Evolutionary conservation across 1,140 invertebrate species (phyloP).

Genomic region (Rhopalosiphum padi): DNA sequence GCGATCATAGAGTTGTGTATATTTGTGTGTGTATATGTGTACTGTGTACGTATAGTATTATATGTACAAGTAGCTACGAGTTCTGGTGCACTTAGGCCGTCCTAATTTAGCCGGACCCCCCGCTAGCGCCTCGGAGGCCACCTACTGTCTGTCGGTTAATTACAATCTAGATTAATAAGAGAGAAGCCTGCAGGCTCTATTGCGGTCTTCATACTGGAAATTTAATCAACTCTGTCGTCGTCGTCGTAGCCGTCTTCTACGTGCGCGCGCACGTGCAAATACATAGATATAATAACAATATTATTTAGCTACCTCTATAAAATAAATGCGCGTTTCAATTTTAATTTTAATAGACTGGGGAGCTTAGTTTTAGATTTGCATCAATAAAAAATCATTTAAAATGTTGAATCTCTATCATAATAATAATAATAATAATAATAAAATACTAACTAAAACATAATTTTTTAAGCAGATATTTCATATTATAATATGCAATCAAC

Average conservation of each 20-base stretch:
- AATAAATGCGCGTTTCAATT: background rate
- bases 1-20: background rate
- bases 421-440: no score
- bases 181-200: conserved; percentile 22
- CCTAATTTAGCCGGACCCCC: conserved; percentile 56
- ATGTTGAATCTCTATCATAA: no score
- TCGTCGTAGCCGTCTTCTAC: background rate
- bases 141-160: conserved; percentile 57
- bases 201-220: conserved; percentile 41
- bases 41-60: background rate
- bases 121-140: conserved; percentile 29
- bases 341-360: background rate
- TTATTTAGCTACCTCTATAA: no score
- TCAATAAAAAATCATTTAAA: background rate
- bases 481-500: no score
- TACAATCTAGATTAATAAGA: conserved; percentile 57
- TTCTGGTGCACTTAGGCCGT: conserved; percentile 50
- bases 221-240: conserved; percentile 48
- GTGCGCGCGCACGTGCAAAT: background rate
- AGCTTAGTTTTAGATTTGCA: no score
- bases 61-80: conserved; percentile 43
- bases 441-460: background rate
- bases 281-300: background rate
- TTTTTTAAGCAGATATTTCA: background rate
- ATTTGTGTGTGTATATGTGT: background rate